Evolutionary conservation across 2,888 invertebrate genomes (phyloP), one percentile per base, ranked within the genome.

Genomic region (Eumacrocentrus americanus): DNA sequence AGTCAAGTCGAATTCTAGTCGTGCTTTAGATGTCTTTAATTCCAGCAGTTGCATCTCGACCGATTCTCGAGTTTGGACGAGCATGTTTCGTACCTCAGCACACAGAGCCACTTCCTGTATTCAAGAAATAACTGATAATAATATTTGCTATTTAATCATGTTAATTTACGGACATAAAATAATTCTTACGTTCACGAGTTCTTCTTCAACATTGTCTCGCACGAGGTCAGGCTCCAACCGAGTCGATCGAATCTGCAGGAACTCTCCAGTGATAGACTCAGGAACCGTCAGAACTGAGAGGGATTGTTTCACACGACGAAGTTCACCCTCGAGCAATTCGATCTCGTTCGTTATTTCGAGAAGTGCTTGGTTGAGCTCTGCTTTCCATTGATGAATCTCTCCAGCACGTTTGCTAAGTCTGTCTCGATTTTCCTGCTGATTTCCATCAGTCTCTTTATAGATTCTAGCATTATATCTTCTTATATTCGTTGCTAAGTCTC

Each of bases 1-100:
- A 71, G 94, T 94, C 94, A 94, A 95, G 77, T 95, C 95, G 73
- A 88, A 90, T 81, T 96, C 95, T 60, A 95, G 83, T 42, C 89
- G 86, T 67, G 90, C 87, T 76, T 95, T 94, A 0, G 91, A 89
- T 12, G 91, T 88, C 72, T 91, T 90, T 73, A 93, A 89, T 69
- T 91, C 87, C 23, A 86, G 75, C 74, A 91, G 82, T 79, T 92
- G 91, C 35, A 84, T 83, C 66, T 91, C 88, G 23, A 92, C 87
- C 72, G 88, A 86, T 35, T 85, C 82, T 3, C 90, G 78, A 0
- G 88, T 89, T 65, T 85, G 84, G 34, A 84, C 84, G 11, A 91
- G 82, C 2, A 85, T 82, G 20, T 85, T 84, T 64, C 87, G 83
- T 6, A 91, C 87, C 77, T 91, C 91, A 0, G 85, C 84, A 2